These are phyloP conservation scores for Dissostichus mawsoni DNA, from an alignment of 2,113 vertebrate genomes.

Conservation along the genomic window DNA sequence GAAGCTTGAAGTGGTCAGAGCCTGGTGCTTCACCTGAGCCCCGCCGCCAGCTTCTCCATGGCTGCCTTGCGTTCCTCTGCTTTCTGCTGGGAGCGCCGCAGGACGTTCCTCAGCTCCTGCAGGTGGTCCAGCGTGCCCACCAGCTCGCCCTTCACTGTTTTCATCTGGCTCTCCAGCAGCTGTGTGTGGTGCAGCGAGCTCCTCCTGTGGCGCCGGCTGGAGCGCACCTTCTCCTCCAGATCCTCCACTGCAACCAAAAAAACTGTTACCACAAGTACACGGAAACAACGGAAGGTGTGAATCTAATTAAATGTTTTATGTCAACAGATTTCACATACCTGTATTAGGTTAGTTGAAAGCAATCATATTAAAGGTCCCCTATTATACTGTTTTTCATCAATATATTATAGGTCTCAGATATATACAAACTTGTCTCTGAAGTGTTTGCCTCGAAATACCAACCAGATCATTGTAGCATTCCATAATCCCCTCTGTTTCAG, in stretches of 20 bases:
- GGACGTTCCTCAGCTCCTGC: slow-evolving; percentile 87
- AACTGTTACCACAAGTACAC: neutral
- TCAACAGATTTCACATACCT: too few relatives aligned
- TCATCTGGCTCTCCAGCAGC: slow-evolving; percentile 90
- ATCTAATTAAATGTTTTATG: too few relatives aligned
- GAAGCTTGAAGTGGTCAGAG: neutral
- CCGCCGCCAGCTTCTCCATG: slow-evolving; percentile 88
- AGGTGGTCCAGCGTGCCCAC: slow-evolving; percentile 87
- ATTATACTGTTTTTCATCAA: too few relatives aligned
- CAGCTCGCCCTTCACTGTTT: slow-evolving; percentile 88
- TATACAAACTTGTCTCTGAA: too few relatives aligned
- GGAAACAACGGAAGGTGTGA: too few relatives aligned
- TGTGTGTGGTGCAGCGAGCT: slow-evolving; percentile 88
- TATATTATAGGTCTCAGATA: too few relatives aligned
- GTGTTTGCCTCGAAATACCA: too few relatives aligned
- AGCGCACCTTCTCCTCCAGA: slow-evolving; percentile 90
- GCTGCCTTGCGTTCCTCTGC: slow-evolving; percentile 88
- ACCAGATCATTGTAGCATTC: too few relatives aligned
- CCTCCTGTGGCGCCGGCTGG: slow-evolving; percentile 85
- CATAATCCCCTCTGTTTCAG: too few relatives aligned
- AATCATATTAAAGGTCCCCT: too few relatives aligned
- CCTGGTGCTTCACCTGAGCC: slow-evolving; percentile 86
- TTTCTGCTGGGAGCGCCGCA: slow-evolving; percentile 89
- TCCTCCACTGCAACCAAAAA: slow-evolving; percentile 82
- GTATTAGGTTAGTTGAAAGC: too few relatives aligned